Conservation (phyloP, 2,888 invertebrate genomes). For the Gryllus longicercus region DNA sequence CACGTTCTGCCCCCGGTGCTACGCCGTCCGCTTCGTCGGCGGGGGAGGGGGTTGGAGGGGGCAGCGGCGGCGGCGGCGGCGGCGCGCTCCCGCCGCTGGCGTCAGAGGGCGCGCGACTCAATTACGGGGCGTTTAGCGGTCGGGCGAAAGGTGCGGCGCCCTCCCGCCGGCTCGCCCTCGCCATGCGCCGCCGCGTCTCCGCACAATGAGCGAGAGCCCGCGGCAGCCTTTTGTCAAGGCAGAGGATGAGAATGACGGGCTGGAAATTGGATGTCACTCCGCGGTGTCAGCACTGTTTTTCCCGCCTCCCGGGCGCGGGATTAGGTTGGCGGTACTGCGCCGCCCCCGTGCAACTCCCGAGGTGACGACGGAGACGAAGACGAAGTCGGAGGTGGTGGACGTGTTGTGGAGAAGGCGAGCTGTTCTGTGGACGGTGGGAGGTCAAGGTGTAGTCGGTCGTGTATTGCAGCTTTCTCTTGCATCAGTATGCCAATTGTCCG, state of each 20-base stretch:
- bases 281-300: conserved; percentile 50
- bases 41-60: no score
- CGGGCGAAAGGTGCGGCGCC: conserved; percentile 12
- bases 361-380: no score
- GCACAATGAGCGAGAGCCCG: conserved; percentile 22
- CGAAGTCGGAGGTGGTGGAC: no score
- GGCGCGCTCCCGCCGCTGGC: no score
- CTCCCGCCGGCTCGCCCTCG: not conserved
- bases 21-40: no score
- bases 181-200: not conserved
- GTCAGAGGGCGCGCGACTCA: not conserved
- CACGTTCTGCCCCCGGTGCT: no score
- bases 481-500: no score
- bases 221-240: conserved; percentile 35
- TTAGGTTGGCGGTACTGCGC: not conserved
- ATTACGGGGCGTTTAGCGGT: not conserved
- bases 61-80: no score
- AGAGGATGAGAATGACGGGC: conserved; percentile 44
- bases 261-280: conserved; percentile 53
- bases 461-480: no score
- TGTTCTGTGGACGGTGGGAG: not conserved
- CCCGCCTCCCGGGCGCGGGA: conserved; percentile 21
- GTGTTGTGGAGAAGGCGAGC: not conserved
- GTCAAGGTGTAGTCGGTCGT: no score
- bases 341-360: not conserved